Base-by-base conservation (phyloP, 2,113 vertebrate species). In the Phodopus roborovskii region DNA sequence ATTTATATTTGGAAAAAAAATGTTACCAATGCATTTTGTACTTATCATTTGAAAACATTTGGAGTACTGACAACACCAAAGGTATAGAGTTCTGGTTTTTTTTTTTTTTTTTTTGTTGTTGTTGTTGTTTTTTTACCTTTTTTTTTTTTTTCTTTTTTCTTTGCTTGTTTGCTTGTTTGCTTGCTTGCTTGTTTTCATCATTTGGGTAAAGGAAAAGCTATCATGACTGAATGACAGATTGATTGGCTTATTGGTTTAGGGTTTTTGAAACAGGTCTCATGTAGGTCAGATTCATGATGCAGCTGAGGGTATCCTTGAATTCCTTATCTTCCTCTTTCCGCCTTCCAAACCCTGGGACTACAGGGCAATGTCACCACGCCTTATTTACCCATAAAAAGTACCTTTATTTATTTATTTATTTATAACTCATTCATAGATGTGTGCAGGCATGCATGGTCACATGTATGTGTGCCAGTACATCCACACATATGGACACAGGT, bases 1-100 rank as follows among this genome's bases (percentile, higher is more conserved):
- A 33, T 97, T 95, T 96, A 94, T 56, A 95, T 74, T 93, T 36
- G 48, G 48, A 50, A 77, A 96, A 39, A 94, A 96, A 60, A 56
- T 42, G 6, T 36, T 28, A 94, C 26, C 28, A 33, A 19, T 60
- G 13, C 7, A 70, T 8, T 87, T 94, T 93, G 36, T 79, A 73
- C 60, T 74, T 77, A 45, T 53, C 71, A 4, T 73, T 86, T 91
- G 11, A 45, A 75, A 81, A 74, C 68, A 78, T 45, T 58, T 83
- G 58, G 24, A 91, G 68, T 71, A 10, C 39, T 66, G 60, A 66
- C 39, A 50, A 78, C 48, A 78, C 48, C n/a, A 20, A 81, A 1
- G 45, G 26, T 8, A 30, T 16, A 19, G 39, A 1, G 8, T 64
- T 84, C 81, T 45, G n/a, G n/a, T n/a, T n/a, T n/a, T n/a, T n/a